A percentile compares a stretch with the other conserved stretches of the same genome.
Conservation (phyloP, 2,888 invertebrate species). For the Dasysyrphus tricinctus region DNA sequence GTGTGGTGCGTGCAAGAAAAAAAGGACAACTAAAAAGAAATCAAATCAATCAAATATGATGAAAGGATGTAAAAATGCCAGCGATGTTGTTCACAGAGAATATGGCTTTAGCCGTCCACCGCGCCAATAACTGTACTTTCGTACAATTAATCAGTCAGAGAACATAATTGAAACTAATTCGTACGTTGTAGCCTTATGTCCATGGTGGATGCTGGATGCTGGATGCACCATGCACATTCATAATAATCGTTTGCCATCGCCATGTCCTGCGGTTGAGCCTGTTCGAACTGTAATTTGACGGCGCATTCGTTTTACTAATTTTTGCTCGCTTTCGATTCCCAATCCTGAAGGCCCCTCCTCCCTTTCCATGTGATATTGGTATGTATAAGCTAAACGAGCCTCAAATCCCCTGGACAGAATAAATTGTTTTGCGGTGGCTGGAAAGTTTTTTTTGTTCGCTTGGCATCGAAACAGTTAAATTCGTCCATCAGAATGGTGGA, state of each 20-base stretch:
- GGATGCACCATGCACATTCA: not conserved
- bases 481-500: conserved; percentile 34
- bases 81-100: not conserved
- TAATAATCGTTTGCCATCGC: conserved; percentile 44
- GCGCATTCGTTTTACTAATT: conserved; percentile 56
- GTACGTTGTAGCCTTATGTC: conserved; percentile 50
- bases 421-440: conserved; percentile 64
- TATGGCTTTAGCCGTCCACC: not conserved
- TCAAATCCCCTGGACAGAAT: conserved; percentile 54
- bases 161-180: conserved; percentile 73
- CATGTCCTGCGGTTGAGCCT: conserved; percentile 62
- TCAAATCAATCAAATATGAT: conserved; percentile 60
- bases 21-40: conserved; percentile 36
- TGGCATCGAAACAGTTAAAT: conserved; percentile 36
- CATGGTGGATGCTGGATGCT: not conserved
- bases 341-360: not conserved
- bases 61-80: conserved; percentile 41
- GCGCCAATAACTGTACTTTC: conserved; percentile 42
- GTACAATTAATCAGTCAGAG: conserved; percentile 69
- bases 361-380: not conserved
- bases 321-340: conserved; percentile 6
- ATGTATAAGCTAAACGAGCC: not conserved
- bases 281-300: conserved; percentile 63
- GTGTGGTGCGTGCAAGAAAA: not conserved
- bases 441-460: conserved; percentile 47